Percentiles rank a stretch among this genome's conserved stretches.
Conservation (phyloP, 2,888 invertebrate genomes). For the Cyaniris semiargus region DNA sequence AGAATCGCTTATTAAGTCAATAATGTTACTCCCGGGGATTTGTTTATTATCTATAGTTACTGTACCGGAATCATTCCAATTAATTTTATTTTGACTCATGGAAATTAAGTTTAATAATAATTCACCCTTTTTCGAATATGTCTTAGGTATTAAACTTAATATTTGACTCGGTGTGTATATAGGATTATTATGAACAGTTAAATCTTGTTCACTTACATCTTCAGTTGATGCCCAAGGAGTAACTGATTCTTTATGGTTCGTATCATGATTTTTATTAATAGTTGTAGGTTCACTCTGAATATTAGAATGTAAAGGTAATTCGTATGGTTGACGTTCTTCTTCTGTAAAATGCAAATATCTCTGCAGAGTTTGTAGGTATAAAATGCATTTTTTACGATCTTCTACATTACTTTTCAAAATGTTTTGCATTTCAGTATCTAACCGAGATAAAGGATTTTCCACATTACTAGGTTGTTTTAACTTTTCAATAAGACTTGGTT, state of each 20-base stretch:
- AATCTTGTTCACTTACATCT: background rate
- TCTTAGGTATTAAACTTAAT: slow-evolving; percentile 38
- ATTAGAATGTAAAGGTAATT: slow-evolving; percentile 35
- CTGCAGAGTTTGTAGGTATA: slow-evolving; percentile 44
- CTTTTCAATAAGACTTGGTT: slow-evolving; percentile 41
- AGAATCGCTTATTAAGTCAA: slow-evolving; percentile 45
- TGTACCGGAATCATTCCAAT: too few species aligned
- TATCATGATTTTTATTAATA: slow-evolving; percentile 24
- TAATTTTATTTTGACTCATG: too few species aligned
- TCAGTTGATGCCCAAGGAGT: background rate
- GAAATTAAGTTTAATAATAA: slow-evolving; percentile 32
- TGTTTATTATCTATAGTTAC: too few species aligned
- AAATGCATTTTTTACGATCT: slow-evolving; percentile 43
- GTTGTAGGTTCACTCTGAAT: slow-evolving; percentile 7
- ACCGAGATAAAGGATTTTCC: slow-evolving; percentile 36
- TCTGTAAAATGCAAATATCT: slow-evolving; percentile 43
- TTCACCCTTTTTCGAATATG: background rate
- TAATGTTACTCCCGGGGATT: too few species aligned
- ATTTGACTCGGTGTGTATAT: background rate
- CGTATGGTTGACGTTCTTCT: slow-evolving; percentile 39
- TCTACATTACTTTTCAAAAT: slow-evolving; percentile 40
- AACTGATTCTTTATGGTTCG: slow-evolving; percentile 19
- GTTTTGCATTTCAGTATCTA: slow-evolving; percentile 42
- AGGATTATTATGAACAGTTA: slow-evolving; percentile 29
- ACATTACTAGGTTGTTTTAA: slow-evolving; percentile 34